These are phyloP conservation scores for Pelobates fuscus DNA, from an alignment of 2,113 vertebrate species.

Conservation along the genomic window DNA sequence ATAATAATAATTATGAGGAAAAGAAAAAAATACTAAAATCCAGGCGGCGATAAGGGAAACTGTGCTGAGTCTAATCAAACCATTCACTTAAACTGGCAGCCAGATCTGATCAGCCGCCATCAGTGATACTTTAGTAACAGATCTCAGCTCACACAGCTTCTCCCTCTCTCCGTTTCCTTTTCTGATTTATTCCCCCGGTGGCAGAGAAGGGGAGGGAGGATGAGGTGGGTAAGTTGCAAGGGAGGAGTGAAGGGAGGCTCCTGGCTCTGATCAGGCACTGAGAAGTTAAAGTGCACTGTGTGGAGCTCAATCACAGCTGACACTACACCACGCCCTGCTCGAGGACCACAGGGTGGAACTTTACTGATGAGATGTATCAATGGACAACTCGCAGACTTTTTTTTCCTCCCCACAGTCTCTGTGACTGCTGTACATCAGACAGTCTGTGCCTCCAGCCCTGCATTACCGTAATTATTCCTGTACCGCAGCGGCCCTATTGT, in stretches of 20 bases:
- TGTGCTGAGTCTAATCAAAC: neutral
- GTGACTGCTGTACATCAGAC: neutral
- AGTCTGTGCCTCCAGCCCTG: neutral
- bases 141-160: slow-evolving; percentile 59
- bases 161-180: slow-evolving; percentile 47
- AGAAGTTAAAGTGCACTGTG: slow-evolving; percentile 37
- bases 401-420: neutral
- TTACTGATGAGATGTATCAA: neutral
- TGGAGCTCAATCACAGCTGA: slow-evolving; percentile 32
- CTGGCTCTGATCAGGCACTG: slow-evolving; percentile 29
- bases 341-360: slow-evolving; percentile 19
- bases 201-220: slow-evolving; percentile 49
- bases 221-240: slow-evolving; percentile 49
- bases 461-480: slow-evolving; percentile 41
- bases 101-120: slow-evolving; percentile 80
- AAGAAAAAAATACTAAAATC: neutral
- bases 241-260: slow-evolving; percentile 50
- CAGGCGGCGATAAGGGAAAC: neutral
- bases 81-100: slow-evolving; percentile 66
- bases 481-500: slow-evolving; percentile 22
- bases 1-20: neutral
- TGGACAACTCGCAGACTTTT: neutral
- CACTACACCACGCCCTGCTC: slow-evolving; percentile 6
- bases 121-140: slow-evolving; percentile 76
- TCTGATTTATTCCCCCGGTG: slow-evolving; percentile 68